Evolutionary conservation across 2,113 vertebrate genomes (phyloP), one percentile per base, ranked within the genome.

Genomic region (Numenius arquata): DNA sequence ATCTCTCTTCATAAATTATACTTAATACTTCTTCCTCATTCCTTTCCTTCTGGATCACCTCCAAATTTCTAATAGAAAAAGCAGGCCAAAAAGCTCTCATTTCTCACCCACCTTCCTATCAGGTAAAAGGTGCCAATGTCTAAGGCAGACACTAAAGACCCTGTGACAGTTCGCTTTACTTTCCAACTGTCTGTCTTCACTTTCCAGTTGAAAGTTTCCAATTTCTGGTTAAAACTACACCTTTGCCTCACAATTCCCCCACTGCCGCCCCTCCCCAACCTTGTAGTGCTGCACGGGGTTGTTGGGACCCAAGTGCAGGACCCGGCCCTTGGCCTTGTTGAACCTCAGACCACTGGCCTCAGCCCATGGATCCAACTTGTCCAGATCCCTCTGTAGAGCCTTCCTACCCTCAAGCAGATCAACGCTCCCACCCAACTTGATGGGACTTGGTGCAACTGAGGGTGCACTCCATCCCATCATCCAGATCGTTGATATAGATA

Each of bases 1-100:
- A 95, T 96, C 50, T 81, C 76, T 95, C 82, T 97, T 96, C 87
- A 92, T 96, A 96, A 96, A 97, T 97, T 97, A 92, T 13, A 85
- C 53, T 79, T 88, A 93, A 92, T 81, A 92, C 47, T 87, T 95
- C 48, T 85, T 70, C 59, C 50, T 88, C 56, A 70, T 94, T 93
- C 84, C 90, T 89, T 92, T 76, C 70, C 50, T 77, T 86, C 85
- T 93, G 90, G 91, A 96, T 91, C 56, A 73, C 52, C 89, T 90
- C 83, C 94, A 97, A 86, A 91, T 86, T 97, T 82, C 88, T 95
- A 93, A 93, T 68, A 94, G 77, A 45, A 95, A 79, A 77, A 82
- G 23, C 22, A 82, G n/a, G 26, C 73, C 68, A 91, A 73, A 88
- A 77, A 36, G 19, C 50, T 88, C 78, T 93, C 45, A 78, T 85